Conservation (phyloP, 2,888 invertebrate genomes). For the Nemurella pictetii region DNA sequence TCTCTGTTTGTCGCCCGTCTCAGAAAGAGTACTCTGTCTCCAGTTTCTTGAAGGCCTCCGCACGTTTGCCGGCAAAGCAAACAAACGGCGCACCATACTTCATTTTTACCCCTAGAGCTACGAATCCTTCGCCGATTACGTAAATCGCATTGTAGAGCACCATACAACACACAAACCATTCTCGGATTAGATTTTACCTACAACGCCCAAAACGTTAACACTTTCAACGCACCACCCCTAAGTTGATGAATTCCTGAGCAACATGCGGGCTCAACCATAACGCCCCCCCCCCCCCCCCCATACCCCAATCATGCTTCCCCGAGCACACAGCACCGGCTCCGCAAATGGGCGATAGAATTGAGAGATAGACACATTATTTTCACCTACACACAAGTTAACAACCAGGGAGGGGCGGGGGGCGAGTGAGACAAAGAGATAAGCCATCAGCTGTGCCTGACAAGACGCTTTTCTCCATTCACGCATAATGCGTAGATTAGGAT, state of each 20-base stretch:
- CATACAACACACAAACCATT: too few species aligned
- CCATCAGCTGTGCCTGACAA: not conserved
- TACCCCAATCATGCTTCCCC: not conserved
- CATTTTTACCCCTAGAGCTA: too few species aligned
- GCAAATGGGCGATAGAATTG: not conserved
- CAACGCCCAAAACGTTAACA: not conserved
- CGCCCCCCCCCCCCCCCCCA: not conserved
- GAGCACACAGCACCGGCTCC: too few species aligned
- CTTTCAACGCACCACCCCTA: not conserved
- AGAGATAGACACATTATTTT: not conserved
- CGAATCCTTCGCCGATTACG: too few species aligned
- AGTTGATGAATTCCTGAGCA: not conserved
- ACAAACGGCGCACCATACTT: too few species aligned
- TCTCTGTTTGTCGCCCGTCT: too few species aligned
- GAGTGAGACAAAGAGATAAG: not conserved
- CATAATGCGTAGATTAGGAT: not conserved
- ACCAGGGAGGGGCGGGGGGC: not conserved
- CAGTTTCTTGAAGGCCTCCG: too few species aligned
- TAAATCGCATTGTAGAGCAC: too few species aligned
- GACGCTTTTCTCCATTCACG: not conserved
- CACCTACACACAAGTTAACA: not conserved
- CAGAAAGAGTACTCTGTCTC: too few species aligned
- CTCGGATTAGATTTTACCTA: not conserved
- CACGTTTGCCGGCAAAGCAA: too few species aligned
- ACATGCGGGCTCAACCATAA: not conserved